phyloP scores from a whole-genome alignment of 2,113 vertebrate genomes.

The Butorides virescens region DNA sequence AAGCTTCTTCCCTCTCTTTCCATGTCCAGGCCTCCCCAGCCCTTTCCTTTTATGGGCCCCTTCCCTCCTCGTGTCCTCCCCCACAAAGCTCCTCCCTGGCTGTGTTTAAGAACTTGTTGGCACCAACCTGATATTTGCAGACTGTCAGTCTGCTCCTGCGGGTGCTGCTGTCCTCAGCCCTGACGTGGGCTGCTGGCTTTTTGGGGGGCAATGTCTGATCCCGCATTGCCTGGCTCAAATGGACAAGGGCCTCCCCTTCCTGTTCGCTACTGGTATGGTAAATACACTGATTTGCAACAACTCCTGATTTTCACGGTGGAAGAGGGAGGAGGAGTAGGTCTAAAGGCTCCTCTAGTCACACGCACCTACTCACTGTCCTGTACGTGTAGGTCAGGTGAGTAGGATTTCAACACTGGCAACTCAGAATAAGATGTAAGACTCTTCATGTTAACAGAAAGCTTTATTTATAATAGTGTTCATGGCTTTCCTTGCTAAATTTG shows the following conservation, averaged over 20 bases:
- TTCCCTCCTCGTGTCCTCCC: not conserved
- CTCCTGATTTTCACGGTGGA: not conserved
- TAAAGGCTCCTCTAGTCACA: not conserved
- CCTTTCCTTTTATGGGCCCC: not conserved
- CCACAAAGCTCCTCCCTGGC: not conserved
- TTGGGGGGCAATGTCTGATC: not conserved
- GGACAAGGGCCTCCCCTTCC: not conserved
- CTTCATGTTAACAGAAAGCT: not conserved
- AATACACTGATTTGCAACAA: not conserved
- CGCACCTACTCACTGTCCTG: not conserved
- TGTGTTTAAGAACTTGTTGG: not conserved
- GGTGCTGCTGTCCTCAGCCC: not conserved
- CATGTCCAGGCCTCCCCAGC: not conserved
- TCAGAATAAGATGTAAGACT: not conserved
- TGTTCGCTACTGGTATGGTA: not conserved
- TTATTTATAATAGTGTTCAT: not conserved
- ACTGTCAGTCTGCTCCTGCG: fast-evolving
- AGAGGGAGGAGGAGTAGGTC: not conserved
- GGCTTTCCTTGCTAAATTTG: not conserved
- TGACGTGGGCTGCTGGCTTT: fast-evolving
- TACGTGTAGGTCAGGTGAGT: not conserved
- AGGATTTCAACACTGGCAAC: not conserved
- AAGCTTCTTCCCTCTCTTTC: not conserved
- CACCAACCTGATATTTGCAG: not conserved
- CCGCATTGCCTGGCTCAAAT: not conserved